Percentiles rank a stretch among this genome's conserved stretches.
These are phyloP conservation scores for Gallinago nigripennis DNA, from an alignment of 2,797 vertebrate species.

Conservation along the genomic window DNA sequence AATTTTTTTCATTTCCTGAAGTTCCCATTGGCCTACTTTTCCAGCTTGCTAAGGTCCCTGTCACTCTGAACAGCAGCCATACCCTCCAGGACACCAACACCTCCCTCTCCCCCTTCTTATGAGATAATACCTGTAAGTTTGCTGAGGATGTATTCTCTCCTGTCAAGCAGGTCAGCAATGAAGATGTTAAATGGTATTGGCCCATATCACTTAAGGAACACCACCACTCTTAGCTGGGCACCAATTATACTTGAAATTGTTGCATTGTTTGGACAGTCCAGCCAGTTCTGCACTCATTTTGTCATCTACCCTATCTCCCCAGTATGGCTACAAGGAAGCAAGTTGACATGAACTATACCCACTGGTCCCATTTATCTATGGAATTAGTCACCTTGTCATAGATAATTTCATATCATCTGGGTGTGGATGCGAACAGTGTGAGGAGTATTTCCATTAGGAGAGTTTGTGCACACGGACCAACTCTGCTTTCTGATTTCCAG, in stretches of 20 bases:
- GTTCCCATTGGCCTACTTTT: not conserved
- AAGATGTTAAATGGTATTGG: not conserved
- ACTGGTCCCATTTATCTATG: not conserved
- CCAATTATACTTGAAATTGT: not conserved
- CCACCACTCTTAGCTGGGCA: not conserved
- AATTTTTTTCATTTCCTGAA: not conserved
- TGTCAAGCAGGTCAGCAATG: not conserved
- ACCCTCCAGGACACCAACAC: not conserved
- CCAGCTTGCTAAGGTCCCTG: not conserved
- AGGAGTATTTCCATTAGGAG: not conserved
- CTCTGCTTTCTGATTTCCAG: not conserved
- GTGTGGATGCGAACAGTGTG: rapidly evolving
- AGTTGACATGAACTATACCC: not conserved
- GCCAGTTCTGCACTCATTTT: not conserved
- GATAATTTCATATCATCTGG: not conserved
- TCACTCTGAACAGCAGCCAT: not conserved
- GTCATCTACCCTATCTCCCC: not conserved
- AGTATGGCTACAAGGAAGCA: not conserved
- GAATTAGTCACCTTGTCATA: not conserved
- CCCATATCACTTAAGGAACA: not conserved
- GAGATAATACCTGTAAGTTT: not conserved
- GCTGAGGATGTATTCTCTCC: not conserved
- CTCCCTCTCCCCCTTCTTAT: not conserved
- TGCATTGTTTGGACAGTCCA: not conserved
- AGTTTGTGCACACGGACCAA: not conserved